Percentiles rank a stretch among this genome's conserved stretches.
Conservation (phyloP, 2,888 invertebrate genomes). For the Phyllotreta striolata region DNA sequence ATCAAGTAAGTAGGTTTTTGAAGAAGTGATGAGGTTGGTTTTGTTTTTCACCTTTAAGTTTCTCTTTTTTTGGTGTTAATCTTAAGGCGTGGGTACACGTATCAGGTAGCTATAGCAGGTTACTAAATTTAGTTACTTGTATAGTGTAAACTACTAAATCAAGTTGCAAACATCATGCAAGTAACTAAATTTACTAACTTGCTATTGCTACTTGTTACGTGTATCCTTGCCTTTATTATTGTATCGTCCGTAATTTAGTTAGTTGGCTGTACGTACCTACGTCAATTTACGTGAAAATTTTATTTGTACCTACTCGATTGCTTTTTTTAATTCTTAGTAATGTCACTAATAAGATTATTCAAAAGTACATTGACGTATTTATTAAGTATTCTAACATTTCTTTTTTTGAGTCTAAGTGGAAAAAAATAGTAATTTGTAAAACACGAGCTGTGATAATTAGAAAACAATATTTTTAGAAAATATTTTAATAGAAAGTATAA, state of each 20-base stretch:
- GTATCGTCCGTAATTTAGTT: background rate
- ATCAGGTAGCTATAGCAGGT: too few species aligned
- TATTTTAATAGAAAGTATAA: slow-evolving; percentile 41
- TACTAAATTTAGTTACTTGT: too few species aligned
- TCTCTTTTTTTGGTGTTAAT: slow-evolving; percentile 15
- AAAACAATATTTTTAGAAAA: slow-evolving; percentile 43
- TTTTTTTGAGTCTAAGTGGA: slow-evolving; percentile 10
- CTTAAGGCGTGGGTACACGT: too few species aligned
- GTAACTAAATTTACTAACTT: too few species aligned
- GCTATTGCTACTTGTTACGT: too few species aligned
- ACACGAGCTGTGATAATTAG: slow-evolving; percentile 47
- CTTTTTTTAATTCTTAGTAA: background rate
- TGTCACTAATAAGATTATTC: too few species aligned
- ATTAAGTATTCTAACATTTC: slow-evolving; percentile 20
- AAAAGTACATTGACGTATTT: slow-evolving; percentile 19
- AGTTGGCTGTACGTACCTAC: background rate
- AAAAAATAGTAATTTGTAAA: slow-evolving; percentile 30
- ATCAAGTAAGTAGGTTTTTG: slow-evolving; percentile 58
- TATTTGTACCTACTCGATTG: background rate
- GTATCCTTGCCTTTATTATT: slow-evolving; percentile 1
- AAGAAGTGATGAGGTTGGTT: slow-evolving; percentile 51
- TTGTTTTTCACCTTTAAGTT: slow-evolving; percentile 9
- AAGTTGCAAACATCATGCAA: too few species aligned
- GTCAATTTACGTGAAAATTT: background rate
- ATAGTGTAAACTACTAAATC: too few species aligned